Evolutionary conservation across 2,888 invertebrate genomes (phyloP), one percentile per base, ranked within the genome.

Genomic region (Limnephilus auricula): DNA sequence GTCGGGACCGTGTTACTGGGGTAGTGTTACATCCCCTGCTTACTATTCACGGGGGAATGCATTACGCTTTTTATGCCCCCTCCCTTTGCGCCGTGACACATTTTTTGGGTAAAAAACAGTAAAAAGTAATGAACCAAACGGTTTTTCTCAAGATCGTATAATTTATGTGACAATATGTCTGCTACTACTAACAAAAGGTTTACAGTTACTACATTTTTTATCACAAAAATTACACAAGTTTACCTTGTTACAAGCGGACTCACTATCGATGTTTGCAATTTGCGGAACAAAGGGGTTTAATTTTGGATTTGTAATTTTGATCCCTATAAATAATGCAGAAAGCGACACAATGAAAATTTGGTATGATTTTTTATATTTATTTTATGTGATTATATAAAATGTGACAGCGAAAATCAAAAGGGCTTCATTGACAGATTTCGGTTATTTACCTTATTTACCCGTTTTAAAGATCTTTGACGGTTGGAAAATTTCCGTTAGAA

Each of bases 231-330:
- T 80, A 30, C 85, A 85, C 37, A 85, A 30, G 85, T 79, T 86
- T 82, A 79, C 40, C 80, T 87, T 87, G 65, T 85, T 90, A 79
- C 31, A 65, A 83, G 65, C 37, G 79, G 85, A 83, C 88, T 86
- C 83, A 91, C 89, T 80, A 91, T 91, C 83, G 84, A 91, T 92
- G 93, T 91, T n/a, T 91, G 91, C 93, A 93, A 93, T 93, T 93
- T 93, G 93, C 93, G 92, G 92, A 91, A 93, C 93, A 93, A 93
- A 93, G 93, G 93, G 93, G 92, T 93, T 92, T 93, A 92, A 92
- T 93, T 93, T 91, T 90, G 31, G 50, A 88, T 89, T 90, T 87
- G 79, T 88, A 89, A 90, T 91, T 40, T 84, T 80, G 37, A 32
- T 86, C 90, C 79, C 84, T 89, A 45, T 78, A 92, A 92, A 90